Conservation (phyloP, 2,113 vertebrate species). For the Vireo altiloquus region DNA sequence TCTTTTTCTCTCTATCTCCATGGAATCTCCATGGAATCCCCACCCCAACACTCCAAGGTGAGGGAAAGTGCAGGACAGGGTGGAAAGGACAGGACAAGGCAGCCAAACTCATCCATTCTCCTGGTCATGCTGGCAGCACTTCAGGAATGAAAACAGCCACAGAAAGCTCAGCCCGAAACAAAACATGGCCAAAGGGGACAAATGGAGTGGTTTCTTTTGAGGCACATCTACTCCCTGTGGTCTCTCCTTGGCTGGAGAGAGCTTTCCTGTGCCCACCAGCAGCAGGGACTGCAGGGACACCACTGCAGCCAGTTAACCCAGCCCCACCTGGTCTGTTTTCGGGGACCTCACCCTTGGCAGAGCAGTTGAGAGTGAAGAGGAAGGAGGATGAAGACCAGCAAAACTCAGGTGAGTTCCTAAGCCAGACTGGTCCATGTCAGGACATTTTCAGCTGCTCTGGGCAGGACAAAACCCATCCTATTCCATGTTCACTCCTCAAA, state of each 20-base stretch:
- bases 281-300: neutral
- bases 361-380: neutral
- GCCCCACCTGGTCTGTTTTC: rapidly evolving
- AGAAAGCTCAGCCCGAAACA: neutral
- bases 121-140: neutral
- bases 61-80: neutral
- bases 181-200: neutral
- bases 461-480: neutral
- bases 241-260: neutral
- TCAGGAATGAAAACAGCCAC: neutral
- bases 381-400: neutral
- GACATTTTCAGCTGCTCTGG: neutral
- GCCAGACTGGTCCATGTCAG: neutral
- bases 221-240: neutral
- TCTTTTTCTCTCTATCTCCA: too few species aligned
- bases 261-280: neutral
- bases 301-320: neutral
- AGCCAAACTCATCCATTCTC: neutral
- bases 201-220: rapidly evolving
- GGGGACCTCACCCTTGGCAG: neutral
- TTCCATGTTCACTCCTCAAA: neutral
- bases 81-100: too few species aligned
- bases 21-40: too few species aligned
- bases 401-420: neutral
- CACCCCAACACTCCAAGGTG: too few species aligned